Conservation (phyloP, 2,888 invertebrate genomes). For the Agrochola macilenta region DNA sequence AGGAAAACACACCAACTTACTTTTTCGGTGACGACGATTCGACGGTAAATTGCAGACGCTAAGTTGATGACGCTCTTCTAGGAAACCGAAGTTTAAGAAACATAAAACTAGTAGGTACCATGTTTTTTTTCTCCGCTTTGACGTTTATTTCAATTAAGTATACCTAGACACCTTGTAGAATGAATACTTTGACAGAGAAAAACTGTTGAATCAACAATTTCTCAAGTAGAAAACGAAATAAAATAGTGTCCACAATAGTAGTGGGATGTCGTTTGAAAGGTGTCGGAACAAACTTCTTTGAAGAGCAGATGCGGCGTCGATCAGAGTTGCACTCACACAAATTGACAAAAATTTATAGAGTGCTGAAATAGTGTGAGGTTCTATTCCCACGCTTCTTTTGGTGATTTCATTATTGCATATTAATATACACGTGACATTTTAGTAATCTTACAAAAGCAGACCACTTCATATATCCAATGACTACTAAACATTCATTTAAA, state of each 20-base stretch:
- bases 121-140: not conserved
- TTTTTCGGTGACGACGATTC: not conserved
- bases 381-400: not conserved
- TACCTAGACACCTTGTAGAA: not conserved
- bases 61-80: not conserved
- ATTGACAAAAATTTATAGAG: constrained; percentile 29
- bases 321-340: constrained; percentile 37
- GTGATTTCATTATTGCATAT: not conserved
- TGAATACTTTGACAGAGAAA: not conserved
- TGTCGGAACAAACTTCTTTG: constrained; percentile 41
- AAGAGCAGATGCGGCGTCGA: constrained; percentile 20
- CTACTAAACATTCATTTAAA: too few species aligned
- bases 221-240: constrained; percentile 5
- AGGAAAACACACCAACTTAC: too few species aligned
- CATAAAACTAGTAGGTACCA: not conserved
- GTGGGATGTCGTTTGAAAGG: constrained; percentile 15
- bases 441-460: too few species aligned
- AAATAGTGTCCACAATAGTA: constrained; percentile 7
- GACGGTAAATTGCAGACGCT: not conserved
- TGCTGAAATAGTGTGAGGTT: not conserved
- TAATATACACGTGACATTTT: not conserved
- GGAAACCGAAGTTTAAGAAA: not conserved
- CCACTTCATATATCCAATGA: too few species aligned
- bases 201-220: not conserved
- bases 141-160: not conserved